Evolutionary conservation across 2,113 vertebrate genomes (phyloP), one percentile per base, ranked within the genome.

Genomic region (Rhabdomys dilectus): DNA sequence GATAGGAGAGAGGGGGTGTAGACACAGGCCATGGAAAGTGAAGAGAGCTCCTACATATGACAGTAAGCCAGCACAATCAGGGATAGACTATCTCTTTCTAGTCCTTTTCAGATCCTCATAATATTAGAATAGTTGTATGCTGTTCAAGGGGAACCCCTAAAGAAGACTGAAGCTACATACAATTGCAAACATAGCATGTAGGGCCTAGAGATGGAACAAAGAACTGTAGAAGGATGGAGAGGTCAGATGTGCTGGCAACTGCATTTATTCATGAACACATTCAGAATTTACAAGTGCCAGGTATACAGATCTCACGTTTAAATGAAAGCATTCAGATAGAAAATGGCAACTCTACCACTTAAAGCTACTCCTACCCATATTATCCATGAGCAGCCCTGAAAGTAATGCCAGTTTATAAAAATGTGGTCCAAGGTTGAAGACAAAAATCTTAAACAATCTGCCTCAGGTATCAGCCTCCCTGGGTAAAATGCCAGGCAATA

Each of bases 401-500:
- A 89, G 60, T 36, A 85, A 26, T 91, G 66, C 31, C 72, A 66
- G 62, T 89, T 58, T 89, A 64, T 0, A 8, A 64, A 88, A 96
- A 75, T 6, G 17, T 90, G n/a, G 42, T 60, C 10, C 21, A 58
- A 53, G 17, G 91, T 16, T 80, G 70, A 91, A 89, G 31, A 82
- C 56, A 29, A 88, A 77, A 93, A 72, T 88, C n/a, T 19, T 34
- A 91, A 29, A 78, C 68, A 92, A 88, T 96, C 56, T 82, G 22
- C 75, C 94, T 95, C 76, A 77, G 72, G 66, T 89, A 72, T 81
- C 31, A 92, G 89, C 68, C 88, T 92, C 31, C 78, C 78, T 53
- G 72, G 66, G 82, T 78, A 15, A 91, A 78, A 36, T 97, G 78
- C 68, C 64, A 94, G 92, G 22, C 9, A 66, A 51, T n/a, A 91